Evolutionary conservation across 2,797 vertebrate genomes (phyloP), one percentile per base, ranked within the genome.

Genomic region (Sebastes umbrosus): DNA sequence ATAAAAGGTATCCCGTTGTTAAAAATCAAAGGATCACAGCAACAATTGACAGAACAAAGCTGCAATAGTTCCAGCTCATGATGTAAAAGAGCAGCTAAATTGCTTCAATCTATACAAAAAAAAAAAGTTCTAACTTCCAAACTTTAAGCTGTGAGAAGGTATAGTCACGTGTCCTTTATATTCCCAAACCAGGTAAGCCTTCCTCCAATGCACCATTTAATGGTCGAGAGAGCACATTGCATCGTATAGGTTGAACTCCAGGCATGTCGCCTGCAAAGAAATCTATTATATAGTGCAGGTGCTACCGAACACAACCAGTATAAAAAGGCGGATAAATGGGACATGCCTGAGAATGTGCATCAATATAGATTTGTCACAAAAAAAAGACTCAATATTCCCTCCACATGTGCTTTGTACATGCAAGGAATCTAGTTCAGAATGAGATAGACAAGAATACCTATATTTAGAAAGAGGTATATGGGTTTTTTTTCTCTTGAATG

Each of bases 161-260:
- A 87, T 68, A 69, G 85, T 79, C 75, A 85, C 73, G 75, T 71
- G 85, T 88, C 85, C 75, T 86, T 84, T 85, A 75, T 87, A 84
- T 86, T 84, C 74, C 57, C 69, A 87, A 87, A 89, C 66, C 77
- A 86, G 73, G 74, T 82, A 83, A 82, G 67, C 73, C 22, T 86
- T 85, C 60, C 77, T 84, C 65, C 60, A 67, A 64, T 70, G 84
- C 76, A 85, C 77, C 70, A 88, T 94, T 94, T 93, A 93, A 95
- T 90, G 93, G 91, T 78, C 90, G 91, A 93, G 75, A 87, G 82
- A 92, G 71, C 88, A 85, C 91, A 92, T 91, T 93, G 86, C 88
- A 92, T 93, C 25, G 83, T 69, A 75, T 78, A 86, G 88, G 85
- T 76, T 88, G 75, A 91, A 85, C 85, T 89, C 73, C 46, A 80